Evolutionary conservation across 2,888 invertebrate species (phyloP).

Genomic region (Drosophila mayaguana): DNA sequence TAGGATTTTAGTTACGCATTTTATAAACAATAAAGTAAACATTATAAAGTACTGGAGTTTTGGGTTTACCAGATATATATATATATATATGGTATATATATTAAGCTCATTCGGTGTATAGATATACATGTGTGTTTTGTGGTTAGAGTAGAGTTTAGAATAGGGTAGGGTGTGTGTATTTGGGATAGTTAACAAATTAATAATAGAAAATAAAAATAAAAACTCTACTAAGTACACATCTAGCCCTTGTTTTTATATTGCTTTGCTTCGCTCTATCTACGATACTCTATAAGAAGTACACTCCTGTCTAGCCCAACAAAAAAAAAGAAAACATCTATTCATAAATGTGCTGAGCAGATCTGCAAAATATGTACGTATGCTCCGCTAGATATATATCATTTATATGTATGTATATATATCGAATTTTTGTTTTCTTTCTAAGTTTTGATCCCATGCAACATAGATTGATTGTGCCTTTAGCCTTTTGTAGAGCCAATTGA

Average conservation of each 20-base stretch:
- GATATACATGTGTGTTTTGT: constrained; percentile 21
- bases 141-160: constrained; percentile 31
- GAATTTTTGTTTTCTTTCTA: constrained; percentile 48
- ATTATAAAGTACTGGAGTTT: constrained; percentile 65
- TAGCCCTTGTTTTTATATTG: constrained; percentile 62
- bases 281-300: constrained; percentile 29
- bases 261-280: constrained; percentile 57
- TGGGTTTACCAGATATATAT: constrained; percentile 60
- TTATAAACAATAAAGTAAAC: constrained; percentile 68
- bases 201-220: constrained; percentile 32
- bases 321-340: neutral
- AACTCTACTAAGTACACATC: constrained; percentile 69
- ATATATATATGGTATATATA: constrained; percentile 38
- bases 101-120: constrained; percentile 73
- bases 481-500: constrained; percentile 61
- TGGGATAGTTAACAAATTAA: constrained; percentile 12
- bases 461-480: constrained; percentile 74
- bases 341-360: constrained; percentile 39
- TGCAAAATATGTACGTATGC: constrained; percentile 19
- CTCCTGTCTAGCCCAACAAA: constrained; percentile 18
- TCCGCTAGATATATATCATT: constrained; percentile 28
- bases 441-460: constrained; percentile 81
- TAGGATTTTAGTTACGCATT: constrained; percentile 71
- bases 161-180: constrained; percentile 18
- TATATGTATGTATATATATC: constrained; percentile 26